Percentiles rank a stretch among this genome's conserved stretches.
Conservation (phyloP, 2,113 vertebrate genomes). For the Syngnathoides biaculeatus region DNA sequence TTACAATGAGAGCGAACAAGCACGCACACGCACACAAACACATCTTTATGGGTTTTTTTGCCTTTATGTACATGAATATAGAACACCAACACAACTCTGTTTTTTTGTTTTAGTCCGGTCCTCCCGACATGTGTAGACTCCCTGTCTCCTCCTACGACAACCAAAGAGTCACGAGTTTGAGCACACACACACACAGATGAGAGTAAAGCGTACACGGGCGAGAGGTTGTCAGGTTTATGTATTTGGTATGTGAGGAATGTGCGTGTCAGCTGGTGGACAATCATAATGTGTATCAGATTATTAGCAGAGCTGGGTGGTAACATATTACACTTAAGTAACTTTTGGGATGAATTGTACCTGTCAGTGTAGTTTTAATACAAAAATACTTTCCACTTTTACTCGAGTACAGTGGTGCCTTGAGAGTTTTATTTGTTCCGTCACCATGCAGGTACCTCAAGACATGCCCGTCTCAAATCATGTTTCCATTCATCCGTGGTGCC, state of each 20-base stretch:
- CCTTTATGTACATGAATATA: slow-evolving; percentile 29
- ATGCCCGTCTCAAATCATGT: no score
- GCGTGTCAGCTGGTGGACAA: slow-evolving; percentile 31
- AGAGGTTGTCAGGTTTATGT: slow-evolving; percentile 51
- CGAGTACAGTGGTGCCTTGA: neutral
- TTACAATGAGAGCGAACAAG: neutral
- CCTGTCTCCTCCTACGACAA: slow-evolving; percentile 45
- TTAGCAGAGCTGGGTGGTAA: neutral
- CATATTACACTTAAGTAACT: neutral
- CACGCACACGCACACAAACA: neutral
- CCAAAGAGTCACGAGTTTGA: slow-evolving; percentile 8
- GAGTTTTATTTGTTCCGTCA: no score
- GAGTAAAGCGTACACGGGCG: slow-evolving; percentile 32
- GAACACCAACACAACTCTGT: slow-evolving; percentile 1
- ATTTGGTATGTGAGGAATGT: slow-evolving; percentile 63
- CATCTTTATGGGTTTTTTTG: no score
- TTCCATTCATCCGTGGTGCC: no score
- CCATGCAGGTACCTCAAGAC: no score
- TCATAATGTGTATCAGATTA: slow-evolving; percentile 5
- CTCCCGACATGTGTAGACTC: slow-evolving; percentile 36
- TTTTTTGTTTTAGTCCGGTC: slow-evolving; percentile 42
- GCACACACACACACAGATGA: slow-evolving; percentile 20
- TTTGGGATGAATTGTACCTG: neutral
- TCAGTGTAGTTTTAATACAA: neutral
- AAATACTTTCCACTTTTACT: neutral